A percentile compares a stretch with the other conserved stretches of the same genome.
phyloP scores from a whole-genome alignment of 2,113 vertebrate genomes.

The Lontra canadensis region DNA sequence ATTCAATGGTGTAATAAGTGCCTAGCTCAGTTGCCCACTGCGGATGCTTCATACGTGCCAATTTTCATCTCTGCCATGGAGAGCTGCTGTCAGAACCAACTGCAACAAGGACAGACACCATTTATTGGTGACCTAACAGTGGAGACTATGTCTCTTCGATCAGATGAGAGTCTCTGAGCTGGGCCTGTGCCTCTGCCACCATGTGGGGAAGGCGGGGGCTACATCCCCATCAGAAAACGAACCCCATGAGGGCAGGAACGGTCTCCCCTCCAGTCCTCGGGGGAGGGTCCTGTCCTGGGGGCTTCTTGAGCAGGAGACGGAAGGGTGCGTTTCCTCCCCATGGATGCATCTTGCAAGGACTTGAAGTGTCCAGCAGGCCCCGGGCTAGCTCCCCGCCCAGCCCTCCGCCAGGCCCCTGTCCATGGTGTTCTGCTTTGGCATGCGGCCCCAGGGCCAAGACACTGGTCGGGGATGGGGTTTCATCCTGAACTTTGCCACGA shows the following conservation, averaged over 20 bases:
- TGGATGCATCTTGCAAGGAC: neutral
- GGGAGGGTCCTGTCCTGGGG: neutral
- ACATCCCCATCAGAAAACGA: neutral
- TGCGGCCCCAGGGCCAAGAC: neutral
- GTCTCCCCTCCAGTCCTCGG: neutral
- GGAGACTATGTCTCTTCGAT: neutral
- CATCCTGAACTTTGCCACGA: slow-evolving; percentile 62
- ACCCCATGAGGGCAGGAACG: too few species aligned
- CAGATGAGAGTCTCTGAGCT: neutral
- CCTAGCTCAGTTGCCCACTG: accelerated
- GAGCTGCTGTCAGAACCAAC: neutral
- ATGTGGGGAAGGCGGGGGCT: neutral
- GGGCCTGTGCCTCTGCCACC: neutral
- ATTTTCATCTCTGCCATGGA: neutral
- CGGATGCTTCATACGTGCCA: accelerated
- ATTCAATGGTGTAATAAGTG: accelerated
- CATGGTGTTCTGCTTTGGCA: neutral
- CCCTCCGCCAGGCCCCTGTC: neutral
- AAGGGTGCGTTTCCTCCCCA: neutral
- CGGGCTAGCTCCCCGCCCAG: neutral
- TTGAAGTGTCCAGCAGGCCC: neutral
- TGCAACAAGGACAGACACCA: neutral
- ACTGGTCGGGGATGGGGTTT: slow-evolving; percentile 56
- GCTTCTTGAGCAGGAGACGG: neutral
- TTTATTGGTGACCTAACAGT: neutral